Base-by-base conservation (phyloP, 2,888 invertebrate genomes). In the Pterobdella sp. region DNA sequence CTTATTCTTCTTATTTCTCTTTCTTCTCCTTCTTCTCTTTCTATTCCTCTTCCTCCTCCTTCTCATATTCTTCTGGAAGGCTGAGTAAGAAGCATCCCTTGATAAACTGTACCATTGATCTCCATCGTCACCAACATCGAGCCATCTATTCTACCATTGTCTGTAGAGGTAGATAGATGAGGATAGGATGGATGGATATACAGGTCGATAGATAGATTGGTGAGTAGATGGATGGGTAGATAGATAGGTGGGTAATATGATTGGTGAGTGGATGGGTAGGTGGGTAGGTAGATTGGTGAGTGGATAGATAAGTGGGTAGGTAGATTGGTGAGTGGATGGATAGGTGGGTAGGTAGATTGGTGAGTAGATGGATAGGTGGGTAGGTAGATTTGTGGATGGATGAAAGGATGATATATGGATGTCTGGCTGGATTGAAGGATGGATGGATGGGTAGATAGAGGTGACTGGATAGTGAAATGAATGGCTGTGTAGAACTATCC, bases 91-190 rank as follows among this genome's bases (percentile, higher is more conserved):
- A 97, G 87, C 10, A 96, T 91, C 31, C 97, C 96, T 85, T 95
- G 92, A 84, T 96, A 98, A 84, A 91, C 91, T 72, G 92, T 89
- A 65, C 96, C 96, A 83, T 97, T 95, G 76, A 97, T 87, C 84
- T 97, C 94, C 90, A 98, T 93, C 80, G 92, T 93, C 42, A 97
- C 94, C 56, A 91, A 90, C 77, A 97, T 85, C 73, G 94, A 93
- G 18, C 91, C 90, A 79, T 90, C 90, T 7, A 83, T 79, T 77
- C 88, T 87, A 35, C 90, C 89, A 81, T 91, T 92, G 78, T 90
- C 94, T 92, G 80, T 3, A 73, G 18, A 26, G 14, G 26, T 56
- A 26, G 60, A 56, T 56, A 42, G 49, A 42, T 14, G 49, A 22
- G 22, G 22, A 42, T 14, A 42, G 22, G 49, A 42, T 42, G 22